Percentiles rank a stretch among this genome's conserved stretches.
Conservation (phyloP, 2,797 vertebrate genomes). For the Sebastes nivosus region DNA sequence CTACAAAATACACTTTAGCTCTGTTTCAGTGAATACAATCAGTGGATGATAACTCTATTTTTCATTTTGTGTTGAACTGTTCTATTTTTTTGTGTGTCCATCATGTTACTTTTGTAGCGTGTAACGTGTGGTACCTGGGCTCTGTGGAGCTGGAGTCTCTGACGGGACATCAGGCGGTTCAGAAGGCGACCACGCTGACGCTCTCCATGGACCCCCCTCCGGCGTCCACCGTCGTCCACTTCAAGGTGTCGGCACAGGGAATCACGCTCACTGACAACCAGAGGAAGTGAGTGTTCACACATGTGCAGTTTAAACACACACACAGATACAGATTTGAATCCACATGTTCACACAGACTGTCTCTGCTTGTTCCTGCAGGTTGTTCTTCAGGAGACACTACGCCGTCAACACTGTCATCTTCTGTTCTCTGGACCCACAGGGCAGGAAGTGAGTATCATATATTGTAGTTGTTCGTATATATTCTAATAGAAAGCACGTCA, state of each 20-base stretch:
- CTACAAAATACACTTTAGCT: neutral
- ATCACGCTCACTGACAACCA: slow-evolving; percentile 98
- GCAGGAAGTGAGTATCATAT: slow-evolving; percentile 88
- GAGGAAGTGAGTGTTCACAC: slow-evolving; percentile 88
- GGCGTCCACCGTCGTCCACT: slow-evolving; percentile 92
- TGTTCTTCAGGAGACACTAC: slow-evolving; percentile 97
- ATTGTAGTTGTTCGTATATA: neutral
- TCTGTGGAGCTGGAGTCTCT: slow-evolving; percentile 95
- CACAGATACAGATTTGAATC: neutral
- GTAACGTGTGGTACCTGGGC: slow-evolving; percentile 97
- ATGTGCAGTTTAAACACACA: neutral
- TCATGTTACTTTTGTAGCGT: slow-evolving; percentile 77
- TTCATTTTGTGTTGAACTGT: neutral
- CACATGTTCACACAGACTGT: neutral
- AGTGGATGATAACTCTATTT: no score
- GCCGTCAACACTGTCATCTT: slow-evolving; percentile 93
- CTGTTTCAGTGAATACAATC: neutral
- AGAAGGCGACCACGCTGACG: slow-evolving; percentile 89
- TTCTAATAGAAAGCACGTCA: neutral
- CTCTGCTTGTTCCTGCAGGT: slow-evolving; percentile 75
- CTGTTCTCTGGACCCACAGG: slow-evolving; percentile 94
- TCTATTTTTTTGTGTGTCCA: neutral
- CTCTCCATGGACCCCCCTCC: slow-evolving; percentile 86
- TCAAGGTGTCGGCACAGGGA: slow-evolving; percentile 96
- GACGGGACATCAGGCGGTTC: slow-evolving; percentile 93